phyloP scores from a whole-genome alignment of 2,888 invertebrate genomes.

The Biston betularia region DNA sequence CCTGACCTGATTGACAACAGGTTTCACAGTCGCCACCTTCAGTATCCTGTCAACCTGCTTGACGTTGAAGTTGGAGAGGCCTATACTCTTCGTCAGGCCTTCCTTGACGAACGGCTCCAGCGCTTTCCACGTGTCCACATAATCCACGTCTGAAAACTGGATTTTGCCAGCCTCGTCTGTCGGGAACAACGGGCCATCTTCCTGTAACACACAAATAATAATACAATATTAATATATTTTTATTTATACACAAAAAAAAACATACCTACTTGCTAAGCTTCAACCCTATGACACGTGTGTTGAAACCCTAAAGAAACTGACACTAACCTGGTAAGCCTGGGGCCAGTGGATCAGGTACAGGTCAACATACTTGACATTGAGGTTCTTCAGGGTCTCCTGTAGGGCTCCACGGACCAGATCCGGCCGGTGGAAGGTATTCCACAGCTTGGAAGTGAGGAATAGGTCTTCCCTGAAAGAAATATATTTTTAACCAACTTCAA shows the following conservation, averaged over 20 bases:
- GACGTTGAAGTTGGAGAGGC: conserved; percentile 93
- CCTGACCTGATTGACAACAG: conserved; percentile 87
- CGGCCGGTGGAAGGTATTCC: no score
- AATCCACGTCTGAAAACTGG: no score
- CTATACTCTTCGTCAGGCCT: conserved; percentile 90
- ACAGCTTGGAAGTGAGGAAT: no score
- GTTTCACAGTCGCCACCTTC: conserved; percentile 86
- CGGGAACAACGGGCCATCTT: conserved; percentile 88
- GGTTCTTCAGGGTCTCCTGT: no score
- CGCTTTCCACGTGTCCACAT: no score
- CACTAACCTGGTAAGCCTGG: conserved; percentile 90
- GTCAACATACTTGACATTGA: conserved; percentile 93
- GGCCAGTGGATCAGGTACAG: conserved; percentile 98
- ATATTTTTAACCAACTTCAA: no score
- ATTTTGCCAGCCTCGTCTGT: no score
- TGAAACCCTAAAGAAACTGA: not conserved
- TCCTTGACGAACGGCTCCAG: conserved; percentile 89
- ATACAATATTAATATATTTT: not conserved
- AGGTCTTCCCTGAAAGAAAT: no score
- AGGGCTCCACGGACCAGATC: no score
- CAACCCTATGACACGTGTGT: no score
- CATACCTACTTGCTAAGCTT: no score
- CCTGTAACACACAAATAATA: conserved; percentile 62
- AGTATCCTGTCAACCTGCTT: conserved; percentile 90
- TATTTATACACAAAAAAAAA: no score